Evolutionary conservation across 2,888 invertebrate genomes (phyloP), one percentile per base, ranked within the genome.

Genomic region (Pyrrhosoma nymphula): DNA sequence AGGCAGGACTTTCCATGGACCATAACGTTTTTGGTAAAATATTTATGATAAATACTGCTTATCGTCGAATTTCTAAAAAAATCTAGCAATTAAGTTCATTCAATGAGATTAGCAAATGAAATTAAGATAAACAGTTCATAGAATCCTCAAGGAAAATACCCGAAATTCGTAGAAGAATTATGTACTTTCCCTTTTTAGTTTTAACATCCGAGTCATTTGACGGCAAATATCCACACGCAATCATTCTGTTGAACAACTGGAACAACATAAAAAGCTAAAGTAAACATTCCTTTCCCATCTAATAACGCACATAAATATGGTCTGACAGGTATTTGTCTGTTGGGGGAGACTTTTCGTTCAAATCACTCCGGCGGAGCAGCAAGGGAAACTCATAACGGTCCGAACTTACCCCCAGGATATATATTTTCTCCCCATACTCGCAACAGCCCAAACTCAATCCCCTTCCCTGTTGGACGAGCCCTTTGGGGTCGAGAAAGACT

Each of bases 331-430:
- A 82, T 82, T 82, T 82, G 82, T 18, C 18, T n/a, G 30, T 82
- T 35, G 35, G 30, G 82, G 82, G 82, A 82, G 35, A 35, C 82
- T 35, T 16, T 26, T 35, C 82, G 16, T 35, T 35, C 82, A 82
- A 82, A 30, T 69, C 82, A 18, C 35, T 82, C 69, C 35, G 35
- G 35, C 35, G 30, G 18, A 82, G 2, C 35, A 12, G 16, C 35
- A 35, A 26, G 30, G n/a, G 82, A 82, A 82, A 82, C 82, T 82
- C 35, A 82, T 82, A 82, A 82, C 82, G 82, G 82, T 30, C 82
- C 82, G 2, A 14, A 82, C 35, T 82, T 35, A n/a, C 82, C 82
- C 30, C 35, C 47, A 35, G 82, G 82, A 82, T 82, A 82, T 82
- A 82, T 82, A 18, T 82, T 35, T 35, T 35, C 82, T 60, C 30